These are phyloP conservation scores for Drosophila melanogaster DNA, from an alignment of 1,140 invertebrate species.

Conservation along the genomic window Release_6_plus_ISO1_MT NT_033779.5:4450501-4451000, in stretches of 20 bases:
- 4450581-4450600: background rate
- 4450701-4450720: slow-evolving; percentile 3
- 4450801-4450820: slow-evolving; percentile 57
- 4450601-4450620: background rate
- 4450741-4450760: background rate
- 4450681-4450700: slow-evolving; percentile 1
- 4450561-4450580: background rate
- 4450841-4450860: slow-evolving; percentile 32
- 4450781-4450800: slow-evolving; percentile 68
- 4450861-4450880: slow-evolving; percentile 59
- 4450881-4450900: slow-evolving; percentile 45
- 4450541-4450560: no score
- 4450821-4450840: slow-evolving; percentile 55
- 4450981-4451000: slow-evolving; percentile 90
- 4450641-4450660: background rate
- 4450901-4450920: background rate
- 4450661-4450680: background rate
- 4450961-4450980: slow-evolving; percentile 89
- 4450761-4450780: slow-evolving; percentile 49
- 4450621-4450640: background rate
- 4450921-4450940: slow-evolving; percentile 67
- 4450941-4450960: slow-evolving; percentile 66
- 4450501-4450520: no score
- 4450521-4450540: no score
- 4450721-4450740: background rate